Evolutionary conservation across 2,797 vertebrate species (phyloP), one percentile per base, ranked within the genome.

Genomic region (Rhinichthys osculus): DNA sequence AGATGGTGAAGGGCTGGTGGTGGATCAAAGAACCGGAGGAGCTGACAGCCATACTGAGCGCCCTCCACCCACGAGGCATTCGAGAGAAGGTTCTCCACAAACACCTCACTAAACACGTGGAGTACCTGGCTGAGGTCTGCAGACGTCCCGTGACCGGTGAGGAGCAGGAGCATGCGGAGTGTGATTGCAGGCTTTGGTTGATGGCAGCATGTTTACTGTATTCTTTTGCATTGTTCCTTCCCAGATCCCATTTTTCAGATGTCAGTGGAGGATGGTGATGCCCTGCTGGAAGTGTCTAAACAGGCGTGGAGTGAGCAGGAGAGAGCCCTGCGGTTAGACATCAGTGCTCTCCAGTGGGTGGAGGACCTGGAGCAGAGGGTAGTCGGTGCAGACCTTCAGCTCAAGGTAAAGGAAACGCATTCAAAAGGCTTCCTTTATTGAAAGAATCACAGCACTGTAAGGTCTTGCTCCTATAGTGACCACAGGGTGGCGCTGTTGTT

Each of bases 71-170:
- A 0, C 94, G 98, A 16, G 98, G 98, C 54, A 92, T 99, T 90
- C 94, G 98, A 69, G 98, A 99, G 94, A 98, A 95, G 78, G 95
- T 96, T 1, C 96, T 99, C 87, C 97, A 98, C 91, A 99, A 99
- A 89, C 97, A 98, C 92, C 94, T 99, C 86, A 95, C 93, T 91
- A 99, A 99, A 93, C 97, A 99, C 94, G 95, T 96, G 95, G 97
- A 98, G 90, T 96, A 95, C 90, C 93, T 99, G 85, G 92, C 95
- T 2, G 97, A 98, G 91, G 94, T 97, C 89, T 99, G 97, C 93
- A 93, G 93, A 9, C 94, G 96, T 23, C 23, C 92, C 23, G 87
- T 95, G 73, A 88, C 88, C 0, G 98, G 98, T 99, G 91, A 95
- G 95, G 77, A 0, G 66, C 67, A 33, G 76, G 16, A 16, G 4